Evolutionary conservation across 2,888 invertebrate genomes (phyloP), one percentile per base, ranked within the genome.

Genomic region (Macrosoma leucophasiata): DNA sequence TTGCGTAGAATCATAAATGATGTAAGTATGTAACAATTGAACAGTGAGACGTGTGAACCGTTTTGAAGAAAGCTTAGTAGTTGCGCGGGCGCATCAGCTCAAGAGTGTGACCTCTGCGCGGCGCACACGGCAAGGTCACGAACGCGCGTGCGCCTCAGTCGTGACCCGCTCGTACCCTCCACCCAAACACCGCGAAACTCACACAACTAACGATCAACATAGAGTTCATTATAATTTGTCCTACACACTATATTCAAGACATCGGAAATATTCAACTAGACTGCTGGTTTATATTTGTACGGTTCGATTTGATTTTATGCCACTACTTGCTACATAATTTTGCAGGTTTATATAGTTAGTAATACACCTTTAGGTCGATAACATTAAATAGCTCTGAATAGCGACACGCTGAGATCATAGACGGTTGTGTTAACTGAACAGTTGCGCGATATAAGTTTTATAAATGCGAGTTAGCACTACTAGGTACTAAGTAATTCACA

Each of bases 91-190:
- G 75, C 78, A 77, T 77, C 78, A 71, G 64, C 72, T 68, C 71
- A 65, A 69, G 62, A 72, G 66, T 69, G 69, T 71, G 78, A 79
- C 81, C 79, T 82, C 78, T 73, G 71, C 55, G 60, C 68, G 61
- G 75, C 73, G 74, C 74, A 69, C 74, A 72, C 75, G 69, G 75
- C 84, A 84, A 84, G 84, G 84, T 84, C 84, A 84, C 77, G 82
- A 82, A 73, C 82, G 76, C 81, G 81, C 82, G 81, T 81, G 79
- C 78, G 70, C 66, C 60, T 65, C 63, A 69, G 69, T 82, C 81
- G 84, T 82, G 84, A 85, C 85, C 82, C 78, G 85, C 67, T 76
- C 79, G 70, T 71, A 74, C 66, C 73, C 74, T 57, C 58, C 46
- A 42, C 57, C 51, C 50, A 61, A 44, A 56, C 63, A 50, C 52